A percentile compares a stretch with the other conserved stretches of the same genome.
phyloP scores from a whole-genome alignment of 2,113 vertebrate species.

The Hydrochoerus hydrochaeris region DNA sequence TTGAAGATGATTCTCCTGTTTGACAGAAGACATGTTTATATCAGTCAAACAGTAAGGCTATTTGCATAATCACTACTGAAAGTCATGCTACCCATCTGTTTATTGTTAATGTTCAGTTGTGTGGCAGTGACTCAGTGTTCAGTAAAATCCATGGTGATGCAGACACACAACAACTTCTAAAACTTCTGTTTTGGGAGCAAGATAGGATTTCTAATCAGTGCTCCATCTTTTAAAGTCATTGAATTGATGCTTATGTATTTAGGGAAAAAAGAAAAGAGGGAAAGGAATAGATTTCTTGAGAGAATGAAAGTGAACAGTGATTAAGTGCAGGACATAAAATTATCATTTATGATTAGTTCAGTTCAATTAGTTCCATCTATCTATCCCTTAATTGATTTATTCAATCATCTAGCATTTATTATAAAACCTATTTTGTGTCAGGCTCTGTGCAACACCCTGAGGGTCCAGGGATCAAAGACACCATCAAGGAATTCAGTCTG shows the following conservation, averaged over 20 bases:
- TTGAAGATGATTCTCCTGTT: neutral
- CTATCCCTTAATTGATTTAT: slow-evolving; percentile 68
- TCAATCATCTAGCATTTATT: slow-evolving; percentile 62
- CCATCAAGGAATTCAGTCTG: slow-evolving; percentile 42
- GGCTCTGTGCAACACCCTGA: slow-evolving; percentile 13
- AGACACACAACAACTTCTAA: slow-evolving; percentile 36
- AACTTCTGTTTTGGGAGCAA: slow-evolving; percentile 63
- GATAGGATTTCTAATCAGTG: slow-evolving; percentile 61
- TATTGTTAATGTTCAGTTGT: slow-evolving; percentile 26
- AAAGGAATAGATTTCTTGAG: slow-evolving; percentile 73
- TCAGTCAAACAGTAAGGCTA: neutral
- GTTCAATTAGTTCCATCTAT: slow-evolving; percentile 74
- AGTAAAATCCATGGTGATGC: neutral
- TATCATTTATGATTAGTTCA: slow-evolving; percentile 78
- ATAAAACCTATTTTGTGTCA: slow-evolving; percentile 55
- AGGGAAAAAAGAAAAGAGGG: slow-evolving; percentile 67
- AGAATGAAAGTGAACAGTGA: slow-evolving; percentile 70
- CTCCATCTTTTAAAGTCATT: slow-evolving; percentile 61
- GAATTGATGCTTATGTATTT: slow-evolving; percentile 61
- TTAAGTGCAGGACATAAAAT: slow-evolving; percentile 77
- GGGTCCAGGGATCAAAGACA: slow-evolving; percentile 45
- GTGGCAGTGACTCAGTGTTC: neutral
- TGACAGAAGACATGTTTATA: neutral
- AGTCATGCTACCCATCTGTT: neutral
- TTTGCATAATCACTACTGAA: neutral